These are phyloP conservation scores for Dromas ardeola DNA, from an alignment of 2,113 vertebrate species.

Conservation along the genomic window DNA sequence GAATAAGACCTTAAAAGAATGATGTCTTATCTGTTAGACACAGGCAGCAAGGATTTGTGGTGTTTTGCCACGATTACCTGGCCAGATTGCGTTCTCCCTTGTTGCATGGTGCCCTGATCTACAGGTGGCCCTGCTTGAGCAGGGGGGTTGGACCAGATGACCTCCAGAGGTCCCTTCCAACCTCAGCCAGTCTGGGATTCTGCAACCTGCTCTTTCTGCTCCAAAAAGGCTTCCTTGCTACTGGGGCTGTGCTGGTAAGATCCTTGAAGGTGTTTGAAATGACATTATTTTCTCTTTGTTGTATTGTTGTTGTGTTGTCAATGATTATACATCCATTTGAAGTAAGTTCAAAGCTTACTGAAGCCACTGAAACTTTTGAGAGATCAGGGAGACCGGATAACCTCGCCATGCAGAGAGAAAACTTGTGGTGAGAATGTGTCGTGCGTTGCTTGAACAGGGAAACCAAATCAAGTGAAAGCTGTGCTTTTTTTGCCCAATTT, in stretches of 20 bases:
- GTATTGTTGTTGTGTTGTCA: background rate
- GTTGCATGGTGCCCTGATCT: background rate
- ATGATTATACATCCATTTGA: background rate
- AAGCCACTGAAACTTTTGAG: constrained; percentile 4
- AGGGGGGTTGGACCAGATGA: background rate
- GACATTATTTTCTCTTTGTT: background rate
- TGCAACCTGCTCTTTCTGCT: background rate
- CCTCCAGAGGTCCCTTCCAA: background rate
- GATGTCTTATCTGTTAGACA: background rate
- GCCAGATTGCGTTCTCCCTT: background rate
- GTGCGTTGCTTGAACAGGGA: background rate
- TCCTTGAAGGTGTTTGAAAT: background rate
- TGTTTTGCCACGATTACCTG: background rate
- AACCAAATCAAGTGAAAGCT: background rate
- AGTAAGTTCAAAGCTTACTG: background rate
- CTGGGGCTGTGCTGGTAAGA: background rate
- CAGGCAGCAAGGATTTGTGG: background rate
- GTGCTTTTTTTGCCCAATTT: background rate
- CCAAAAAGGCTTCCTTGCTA: background rate
- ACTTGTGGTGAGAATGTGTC: background rate
- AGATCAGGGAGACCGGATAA: background rate
- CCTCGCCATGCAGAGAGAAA: background rate
- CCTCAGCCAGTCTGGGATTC: background rate
- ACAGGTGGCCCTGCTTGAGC: background rate
- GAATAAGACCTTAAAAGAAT: background rate